Conservation (phyloP, 2,113 vertebrate species). For the Rhinopithecus roxellana region DNA sequence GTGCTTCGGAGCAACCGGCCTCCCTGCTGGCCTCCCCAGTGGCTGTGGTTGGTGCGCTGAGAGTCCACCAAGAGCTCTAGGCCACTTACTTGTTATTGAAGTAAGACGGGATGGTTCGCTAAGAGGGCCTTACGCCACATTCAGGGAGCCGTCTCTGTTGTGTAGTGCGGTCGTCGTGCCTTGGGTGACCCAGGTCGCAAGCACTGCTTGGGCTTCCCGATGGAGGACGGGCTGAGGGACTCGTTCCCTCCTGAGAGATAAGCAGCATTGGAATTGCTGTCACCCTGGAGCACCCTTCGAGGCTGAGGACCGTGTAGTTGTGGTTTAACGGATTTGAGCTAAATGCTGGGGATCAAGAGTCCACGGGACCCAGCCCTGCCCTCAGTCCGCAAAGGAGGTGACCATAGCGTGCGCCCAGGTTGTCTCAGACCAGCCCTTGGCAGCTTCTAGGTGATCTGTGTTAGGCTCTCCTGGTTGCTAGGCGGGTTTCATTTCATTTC, state of each 20-base stretch:
- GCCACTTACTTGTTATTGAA: background rate
- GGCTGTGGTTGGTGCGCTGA: background rate
- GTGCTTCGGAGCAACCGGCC: background rate
- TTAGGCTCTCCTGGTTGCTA: accelerated
- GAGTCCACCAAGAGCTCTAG: background rate
- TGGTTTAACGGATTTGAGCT: background rate
- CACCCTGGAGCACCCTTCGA: background rate
- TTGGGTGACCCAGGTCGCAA: background rate
- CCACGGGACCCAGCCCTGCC: accelerated
- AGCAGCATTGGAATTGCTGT: background rate
- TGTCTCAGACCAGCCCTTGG: accelerated
- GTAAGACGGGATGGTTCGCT: too few relatives aligned
- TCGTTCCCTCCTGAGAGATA: background rate
- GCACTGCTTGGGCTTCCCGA: background rate
- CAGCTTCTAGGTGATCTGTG: accelerated
- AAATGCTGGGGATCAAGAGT: too few relatives aligned
- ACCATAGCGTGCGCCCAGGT: accelerated
- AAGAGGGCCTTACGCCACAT: background rate
- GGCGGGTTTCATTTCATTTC: background rate
- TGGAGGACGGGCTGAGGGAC: background rate
- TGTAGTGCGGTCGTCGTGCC: accelerated
- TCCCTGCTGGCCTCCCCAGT: too few relatives aligned
- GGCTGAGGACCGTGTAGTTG: background rate
- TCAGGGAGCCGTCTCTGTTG: background rate
- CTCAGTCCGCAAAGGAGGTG: accelerated